phyloP scores from a whole-genome alignment of 1,140 invertebrate species.

The Steinernema feltiae region DNA sequence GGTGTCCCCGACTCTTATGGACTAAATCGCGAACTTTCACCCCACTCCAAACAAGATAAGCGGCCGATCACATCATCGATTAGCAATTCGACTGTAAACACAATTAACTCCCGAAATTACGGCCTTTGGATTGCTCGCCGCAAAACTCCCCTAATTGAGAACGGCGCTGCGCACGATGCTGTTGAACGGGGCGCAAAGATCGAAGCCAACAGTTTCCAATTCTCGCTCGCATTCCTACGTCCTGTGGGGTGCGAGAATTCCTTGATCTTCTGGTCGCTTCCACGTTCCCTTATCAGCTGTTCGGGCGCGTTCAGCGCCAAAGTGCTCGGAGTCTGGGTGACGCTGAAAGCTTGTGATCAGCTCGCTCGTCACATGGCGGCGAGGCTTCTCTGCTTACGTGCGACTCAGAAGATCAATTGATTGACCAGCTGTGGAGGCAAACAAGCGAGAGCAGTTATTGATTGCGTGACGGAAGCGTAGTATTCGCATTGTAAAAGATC shows the following conservation, averaged over 20 bases:
- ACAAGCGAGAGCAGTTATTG: not conserved
- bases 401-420: not conserved
- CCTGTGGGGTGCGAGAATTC: no score
- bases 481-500: not conserved
- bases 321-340: not conserved
- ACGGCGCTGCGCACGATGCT: no score
- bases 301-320: no score
- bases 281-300: no score
- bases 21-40: no score
- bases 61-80: not conserved
- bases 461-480: not conserved
- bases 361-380: not conserved
- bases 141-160: no score
- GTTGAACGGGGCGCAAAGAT: no score
- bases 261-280: no score
- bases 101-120: not conserved
- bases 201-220: no score
- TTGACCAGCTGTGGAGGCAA: slow-evolving; percentile 12
- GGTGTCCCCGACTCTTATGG: no score
- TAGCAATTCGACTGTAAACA: not conserved
- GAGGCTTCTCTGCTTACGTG: not conserved
- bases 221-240: no score
- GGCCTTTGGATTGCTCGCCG: no score
- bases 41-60: not conserved
- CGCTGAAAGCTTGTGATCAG: not conserved